A percentile compares a stretch with the other conserved stretches of the same genome.
Conservation (phyloP, 2,888 invertebrate genomes). For the Coremacera marginata region DNA sequence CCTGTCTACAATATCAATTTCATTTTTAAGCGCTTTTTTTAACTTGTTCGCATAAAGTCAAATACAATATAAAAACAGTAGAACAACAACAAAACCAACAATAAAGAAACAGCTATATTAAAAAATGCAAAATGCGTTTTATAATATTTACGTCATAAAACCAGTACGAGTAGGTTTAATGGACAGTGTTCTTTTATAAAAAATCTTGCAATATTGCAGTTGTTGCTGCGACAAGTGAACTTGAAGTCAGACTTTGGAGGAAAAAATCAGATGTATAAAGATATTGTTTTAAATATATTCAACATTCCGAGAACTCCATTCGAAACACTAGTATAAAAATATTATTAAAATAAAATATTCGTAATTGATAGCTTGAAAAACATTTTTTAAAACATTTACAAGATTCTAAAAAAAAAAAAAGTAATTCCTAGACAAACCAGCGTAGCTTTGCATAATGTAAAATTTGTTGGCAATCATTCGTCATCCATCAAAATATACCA, state of each 20-base stretch:
- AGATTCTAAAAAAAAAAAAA: too few species aligned
- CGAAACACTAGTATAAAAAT: not conserved
- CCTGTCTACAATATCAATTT: constrained; percentile 46
- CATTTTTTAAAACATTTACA: too few species aligned
- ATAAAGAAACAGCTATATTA: constrained; percentile 17
- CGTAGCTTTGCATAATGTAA: not conserved
- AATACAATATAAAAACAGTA: not conserved
- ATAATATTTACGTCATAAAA: constrained; percentile 26
- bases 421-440: too few species aligned
- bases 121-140: constrained; percentile 46
- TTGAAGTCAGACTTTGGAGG: not conserved
- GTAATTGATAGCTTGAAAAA: too few species aligned
- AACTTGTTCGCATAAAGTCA: constrained; percentile 28
- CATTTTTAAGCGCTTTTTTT: constrained; percentile 48
- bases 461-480: too few species aligned
- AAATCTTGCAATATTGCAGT: not conserved
- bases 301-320: too few species aligned
- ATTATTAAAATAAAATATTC: too few species aligned
- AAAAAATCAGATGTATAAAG: not conserved
- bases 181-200: too few species aligned
- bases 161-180: too few species aligned
- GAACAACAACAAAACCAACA: not conserved
- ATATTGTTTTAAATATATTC: too few species aligned
- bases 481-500: too few species aligned
- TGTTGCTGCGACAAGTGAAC: not conserved